Evolutionary conservation across 92 coral and sea anemone species (phyloP), one percentile per base, ranked within the genome.

Genomic region (Pocillopora meandrina): DNA sequence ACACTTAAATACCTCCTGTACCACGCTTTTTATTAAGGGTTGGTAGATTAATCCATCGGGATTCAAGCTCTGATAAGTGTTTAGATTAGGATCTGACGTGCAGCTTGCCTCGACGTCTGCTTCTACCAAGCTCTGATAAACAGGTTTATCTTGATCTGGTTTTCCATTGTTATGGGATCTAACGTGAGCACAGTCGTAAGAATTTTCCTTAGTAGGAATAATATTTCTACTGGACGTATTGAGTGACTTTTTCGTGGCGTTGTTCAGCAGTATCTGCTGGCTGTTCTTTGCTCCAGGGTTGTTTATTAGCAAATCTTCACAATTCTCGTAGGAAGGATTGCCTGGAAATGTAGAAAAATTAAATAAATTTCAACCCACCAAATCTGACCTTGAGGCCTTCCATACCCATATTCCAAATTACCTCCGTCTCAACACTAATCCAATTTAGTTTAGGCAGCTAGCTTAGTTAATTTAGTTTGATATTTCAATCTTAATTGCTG

Each of bases 61-160:
- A 63, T 83, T 58, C 16, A 83, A 63, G 56, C 86, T 83, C 71
- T 83, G 80, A 55, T 83, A 83, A 6, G 65, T 16, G 11, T 35
- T 19, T 56, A 26, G 23, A n/a, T 31, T 71, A 9, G 56, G n/a
- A 14, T 69, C 66, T 9, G 57, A 57, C 11, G 59, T 81, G 18
- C 7, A 19, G 13, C 52, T 35, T 21, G 57, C 69, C 31, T 62
- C 49, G 5, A 23, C 73, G 15, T 52, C 61, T 60, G 23, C 83
- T 13, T 66, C 56, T 0, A 35, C 23, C 26, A 72, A 71, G 55
- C 80, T 73, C 73, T 83, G 78, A 55, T 73, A 83, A 16, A 62
- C 33, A 23, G 80, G 68, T 20, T 63, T 83, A 19, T 26, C 86
- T 83, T 18, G 68, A 21, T 81, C 26, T 35, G 16, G 75, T 23